Conservation (phyloP, 2,113 vertebrate genomes). For the Lepus europaeus region DNA sequence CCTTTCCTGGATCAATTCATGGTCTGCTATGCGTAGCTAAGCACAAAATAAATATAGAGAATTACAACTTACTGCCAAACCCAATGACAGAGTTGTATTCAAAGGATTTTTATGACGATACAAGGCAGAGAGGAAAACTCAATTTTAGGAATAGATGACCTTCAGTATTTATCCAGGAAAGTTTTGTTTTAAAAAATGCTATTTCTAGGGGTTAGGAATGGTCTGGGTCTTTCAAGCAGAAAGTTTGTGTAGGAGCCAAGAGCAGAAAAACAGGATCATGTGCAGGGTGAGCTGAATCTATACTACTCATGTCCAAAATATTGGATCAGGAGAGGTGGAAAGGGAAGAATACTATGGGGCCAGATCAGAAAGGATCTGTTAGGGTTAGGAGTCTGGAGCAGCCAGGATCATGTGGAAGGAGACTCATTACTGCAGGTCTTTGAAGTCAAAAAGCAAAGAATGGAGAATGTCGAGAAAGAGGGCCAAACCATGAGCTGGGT, state of each 20-base stretch:
- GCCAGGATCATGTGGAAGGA: neutral
- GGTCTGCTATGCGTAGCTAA: neutral
- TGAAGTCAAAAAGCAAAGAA: neutral
- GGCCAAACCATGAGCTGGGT: neutral
- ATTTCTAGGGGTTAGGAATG: neutral
- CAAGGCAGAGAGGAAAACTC: conserved; percentile 31
- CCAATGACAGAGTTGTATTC: conserved; percentile 1
- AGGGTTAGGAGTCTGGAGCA: too few relatives aligned
- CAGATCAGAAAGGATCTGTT: neutral
- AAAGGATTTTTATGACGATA: neutral
- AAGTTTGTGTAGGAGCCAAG: neutral
- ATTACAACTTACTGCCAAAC: conserved; percentile 4
- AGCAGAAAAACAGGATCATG: neutral
- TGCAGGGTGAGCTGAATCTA: neutral
- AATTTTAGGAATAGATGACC: neutral
- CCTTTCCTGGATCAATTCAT: neutral
- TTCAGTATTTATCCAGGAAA: conserved; percentile 9
- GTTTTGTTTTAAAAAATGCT: neutral
- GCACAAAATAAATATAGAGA: neutral
- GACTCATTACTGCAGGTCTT: neutral
- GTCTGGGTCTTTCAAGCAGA: neutral
- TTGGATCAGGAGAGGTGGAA: neutral
- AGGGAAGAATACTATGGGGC: neutral
- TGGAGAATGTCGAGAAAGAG: neutral
- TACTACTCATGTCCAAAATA: neutral